A percentile compares a stretch with the other conserved stretches of the same genome.
These are phyloP conservation scores for Drosophila lowei DNA, from an alignment of 1,140 invertebrate species.

Conservation along the genomic window DNA sequence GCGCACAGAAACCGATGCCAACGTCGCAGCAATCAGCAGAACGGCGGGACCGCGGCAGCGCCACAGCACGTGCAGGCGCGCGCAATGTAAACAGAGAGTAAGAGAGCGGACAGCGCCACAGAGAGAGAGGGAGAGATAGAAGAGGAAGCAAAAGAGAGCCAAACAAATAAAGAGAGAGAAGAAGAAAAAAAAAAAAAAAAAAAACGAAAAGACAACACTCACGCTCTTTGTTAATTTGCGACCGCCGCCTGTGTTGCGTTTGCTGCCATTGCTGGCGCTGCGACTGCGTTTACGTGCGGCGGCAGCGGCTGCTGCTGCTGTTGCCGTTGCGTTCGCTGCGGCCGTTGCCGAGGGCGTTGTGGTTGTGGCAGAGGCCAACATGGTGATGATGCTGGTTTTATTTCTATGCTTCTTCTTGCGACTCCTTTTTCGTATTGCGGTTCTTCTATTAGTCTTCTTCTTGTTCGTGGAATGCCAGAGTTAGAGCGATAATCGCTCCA, in stretches of 20 bases:
- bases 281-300: constrained; percentile 68
- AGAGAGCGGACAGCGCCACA: background rate
- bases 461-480: constrained; percentile 47
- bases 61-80: constrained; percentile 64
- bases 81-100: constrained; percentile 74
- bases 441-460: constrained; percentile 13
- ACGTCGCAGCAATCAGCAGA: too few relatives aligned
- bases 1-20: constrained; percentile 54
- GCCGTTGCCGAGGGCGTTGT: constrained; percentile 27
- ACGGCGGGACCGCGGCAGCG: background rate
- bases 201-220: constrained; percentile 55
- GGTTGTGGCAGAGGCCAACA: constrained; percentile 68
- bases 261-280: constrained; percentile 69
- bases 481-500: constrained; percentile 6
- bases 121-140: constrained; percentile 27
- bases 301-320: constrained; percentile 41
- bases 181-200: background rate
- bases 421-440: constrained; percentile 5
- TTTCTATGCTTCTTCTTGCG: background rate
- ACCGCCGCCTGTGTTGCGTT: constrained; percentile 64
- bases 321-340: constrained; percentile 3
- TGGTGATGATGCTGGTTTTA: constrained; percentile 37
- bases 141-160: constrained; percentile 10
- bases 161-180: constrained; percentile 13
- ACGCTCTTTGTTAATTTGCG: constrained; percentile 76